These are phyloP conservation scores for Electrophaes corylata DNA, from an alignment of 2,888 invertebrate genomes.

Conservation along the genomic window DNA sequence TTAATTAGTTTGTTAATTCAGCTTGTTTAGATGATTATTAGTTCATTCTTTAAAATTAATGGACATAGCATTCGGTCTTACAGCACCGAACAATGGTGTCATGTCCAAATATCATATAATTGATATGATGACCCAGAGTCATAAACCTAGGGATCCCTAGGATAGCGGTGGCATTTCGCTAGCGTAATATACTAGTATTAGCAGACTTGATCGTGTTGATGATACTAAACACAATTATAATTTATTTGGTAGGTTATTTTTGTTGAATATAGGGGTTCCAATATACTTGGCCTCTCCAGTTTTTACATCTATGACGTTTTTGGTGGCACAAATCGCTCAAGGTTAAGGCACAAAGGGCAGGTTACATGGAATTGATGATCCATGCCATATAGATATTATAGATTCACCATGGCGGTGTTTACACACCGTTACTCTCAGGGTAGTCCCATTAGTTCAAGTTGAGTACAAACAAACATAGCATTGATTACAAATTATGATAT, in stretches of 20 bases:
- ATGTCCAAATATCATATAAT: conserved; percentile 30
- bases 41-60: conserved; percentile 45
- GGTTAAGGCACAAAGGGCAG: no score
- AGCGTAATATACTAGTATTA: conserved; percentile 1
- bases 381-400: no score
- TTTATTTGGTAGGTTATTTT: no score
- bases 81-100: conserved; percentile 24
- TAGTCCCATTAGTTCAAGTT: neutral
- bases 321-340: no score
- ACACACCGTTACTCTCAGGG: neutral
- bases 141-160: conserved; percentile 5
- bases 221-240: no score
- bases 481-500: neutral
- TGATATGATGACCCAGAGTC: conserved; percentile 7
- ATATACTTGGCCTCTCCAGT: no score
- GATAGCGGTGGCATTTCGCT: neutral
- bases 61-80: conserved; percentile 18
- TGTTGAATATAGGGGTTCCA: no score
- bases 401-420: no score
- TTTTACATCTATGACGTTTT: no score
- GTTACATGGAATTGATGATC: no score
- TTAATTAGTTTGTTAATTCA: conserved; percentile 63
- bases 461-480: neutral
- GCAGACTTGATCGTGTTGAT: neutral
- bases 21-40: conserved; percentile 65